Conservation (phyloP, 1,140 invertebrate genomes). For the Drosophila neocordata region DNA sequence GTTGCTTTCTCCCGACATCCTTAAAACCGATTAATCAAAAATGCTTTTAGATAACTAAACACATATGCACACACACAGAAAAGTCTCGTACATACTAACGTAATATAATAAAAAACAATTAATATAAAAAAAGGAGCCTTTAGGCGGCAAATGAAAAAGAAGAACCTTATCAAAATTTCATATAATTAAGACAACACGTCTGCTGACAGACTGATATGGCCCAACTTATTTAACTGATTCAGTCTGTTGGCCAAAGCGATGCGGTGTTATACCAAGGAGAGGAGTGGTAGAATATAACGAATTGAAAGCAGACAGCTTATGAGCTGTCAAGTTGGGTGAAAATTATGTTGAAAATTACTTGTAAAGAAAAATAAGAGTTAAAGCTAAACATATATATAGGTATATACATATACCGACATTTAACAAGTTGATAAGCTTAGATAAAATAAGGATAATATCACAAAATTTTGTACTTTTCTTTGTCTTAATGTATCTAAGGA, state of each 20-base stretch:
- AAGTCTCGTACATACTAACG: not conserved
- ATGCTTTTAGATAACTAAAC: constrained; percentile 45
- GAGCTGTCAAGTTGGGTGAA: constrained; percentile 47
- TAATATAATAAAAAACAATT: constrained; percentile 38
- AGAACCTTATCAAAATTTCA: constrained; percentile 34
- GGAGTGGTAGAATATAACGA: not conserved
- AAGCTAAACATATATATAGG: not conserved
- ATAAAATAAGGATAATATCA: too few species aligned
- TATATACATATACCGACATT: not conserved
- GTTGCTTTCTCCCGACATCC: constrained; percentile 20
- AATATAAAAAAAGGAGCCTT: constrained; percentile 33
- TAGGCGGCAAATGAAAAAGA: constrained; percentile 1
- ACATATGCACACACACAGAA: not conserved
- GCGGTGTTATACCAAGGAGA: not conserved
- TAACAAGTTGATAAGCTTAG: constrained; percentile 5
- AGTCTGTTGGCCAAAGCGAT: not conserved
- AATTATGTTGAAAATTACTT: constrained; percentile 33
- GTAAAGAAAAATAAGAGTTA: not conserved
- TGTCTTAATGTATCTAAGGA: too few species aligned
- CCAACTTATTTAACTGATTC: constrained; percentile 33
- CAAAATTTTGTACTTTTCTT: too few species aligned
- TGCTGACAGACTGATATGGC: constrained; percentile 53
- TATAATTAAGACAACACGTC: constrained; percentile 68
- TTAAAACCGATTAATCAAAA: constrained; percentile 61
- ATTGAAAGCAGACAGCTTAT: constrained; percentile 32